These are phyloP conservation scores for Ormyrus pomaceus DNA, from an alignment of 2,888 invertebrate genomes.

Conservation along the genomic window DNA sequence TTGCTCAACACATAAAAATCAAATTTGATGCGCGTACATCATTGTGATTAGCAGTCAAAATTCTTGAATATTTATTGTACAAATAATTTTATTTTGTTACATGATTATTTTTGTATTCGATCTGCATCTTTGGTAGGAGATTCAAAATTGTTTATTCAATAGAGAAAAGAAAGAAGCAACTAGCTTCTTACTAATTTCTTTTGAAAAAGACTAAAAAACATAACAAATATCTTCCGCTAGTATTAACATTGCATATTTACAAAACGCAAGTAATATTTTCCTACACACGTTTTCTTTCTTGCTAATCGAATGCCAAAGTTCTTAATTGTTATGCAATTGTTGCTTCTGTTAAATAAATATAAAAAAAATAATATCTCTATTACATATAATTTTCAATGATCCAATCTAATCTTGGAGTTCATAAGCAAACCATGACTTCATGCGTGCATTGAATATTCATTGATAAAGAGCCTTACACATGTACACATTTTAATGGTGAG, in stretches of 20 bases:
- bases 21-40: conserved; percentile 55
- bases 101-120: conserved; percentile 48
- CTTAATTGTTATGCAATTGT: conserved; percentile 33
- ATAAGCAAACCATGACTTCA: conserved; percentile 52
- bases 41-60: conserved; percentile 38
- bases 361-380: conserved; percentile 49
- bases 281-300: conserved; percentile 41
- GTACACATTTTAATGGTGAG: conserved; percentile 44
- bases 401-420: conserved; percentile 50
- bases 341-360: conserved; percentile 52
- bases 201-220: conserved; percentile 49
- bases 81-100: conserved; percentile 47
- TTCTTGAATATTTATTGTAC: conserved; percentile 39
- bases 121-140: conserved; percentile 70
- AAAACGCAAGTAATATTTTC: conserved; percentile 50
- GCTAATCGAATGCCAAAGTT: conserved; percentile 39
- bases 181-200: conserved; percentile 32
- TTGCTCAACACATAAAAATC: conserved; percentile 66
- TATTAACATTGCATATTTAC: conserved; percentile 57
- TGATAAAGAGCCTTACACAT: conserved; percentile 50
- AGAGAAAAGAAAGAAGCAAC: conserved; percentile 57
- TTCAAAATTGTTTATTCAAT: conserved; percentile 56
- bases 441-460: conserved; percentile 50
- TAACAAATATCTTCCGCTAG: conserved; percentile 51
- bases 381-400: conserved; percentile 44